Evolutionary conservation across 2,888 invertebrate genomes (phyloP), one percentile per base, ranked within the genome.

Genomic region (Oligia latruncula): DNA sequence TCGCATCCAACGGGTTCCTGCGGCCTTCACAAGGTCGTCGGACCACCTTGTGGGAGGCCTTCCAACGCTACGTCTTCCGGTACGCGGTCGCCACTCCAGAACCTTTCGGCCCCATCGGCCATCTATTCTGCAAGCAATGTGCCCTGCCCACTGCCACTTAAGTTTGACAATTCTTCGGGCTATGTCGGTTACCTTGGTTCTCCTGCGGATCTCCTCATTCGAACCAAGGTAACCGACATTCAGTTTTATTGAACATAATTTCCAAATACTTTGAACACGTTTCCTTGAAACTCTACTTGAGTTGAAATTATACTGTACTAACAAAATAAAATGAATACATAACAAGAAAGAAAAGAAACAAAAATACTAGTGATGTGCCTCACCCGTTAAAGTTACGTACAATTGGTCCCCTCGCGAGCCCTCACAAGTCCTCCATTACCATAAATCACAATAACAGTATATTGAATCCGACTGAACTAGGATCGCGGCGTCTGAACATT

Each of bases 361-460:
- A 82, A 83, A 72, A 72, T 58, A 64, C 70, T 52, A 58, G 40
- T 40, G 23, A 46, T 29, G 68, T 80, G 64, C 62, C 66, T 74
- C 23, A 58, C 55, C 68, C 20, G 58, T 83, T 58, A 80, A 77
- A 85, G 75, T 77, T 83, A 73, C 60, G 55, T 70, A 74, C 81
- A 77, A 85, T 80, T 77, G 77, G 77, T 83, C 77, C 77, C 71
- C 60, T 40, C 35, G 43, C 74, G 58, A 68, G 52, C 64, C 78
- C 60, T 62, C 64, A 40, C 67, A 20, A 66, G 68, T 74, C 80
- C 71, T 46, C 68, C 62, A 88, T 89, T 87, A 89, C 64, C 88
- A 89, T 89, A 89, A 87, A 89, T 89, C 89, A 88, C 83, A 87
- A 87, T 84, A 74, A 74, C 81, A 78, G 82, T 82, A 82, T 83